Conservation (phyloP, 2,888 invertebrate species). For the Crossocerus cetratus region DNA sequence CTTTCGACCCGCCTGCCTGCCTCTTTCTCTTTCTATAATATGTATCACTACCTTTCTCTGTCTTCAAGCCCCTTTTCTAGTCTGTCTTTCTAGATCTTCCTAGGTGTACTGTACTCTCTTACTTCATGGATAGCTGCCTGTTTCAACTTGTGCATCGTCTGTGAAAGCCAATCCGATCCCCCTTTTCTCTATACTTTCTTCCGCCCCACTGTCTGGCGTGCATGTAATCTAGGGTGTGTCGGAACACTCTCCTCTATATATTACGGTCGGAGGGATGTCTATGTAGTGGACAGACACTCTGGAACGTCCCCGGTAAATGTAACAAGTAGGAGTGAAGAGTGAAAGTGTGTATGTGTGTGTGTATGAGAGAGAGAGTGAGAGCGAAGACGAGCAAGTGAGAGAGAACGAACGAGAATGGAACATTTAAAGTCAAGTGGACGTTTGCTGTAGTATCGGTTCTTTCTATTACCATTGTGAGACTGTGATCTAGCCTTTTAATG, state of each 20-base stretch:
- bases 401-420: slow-evolving; percentile 14
- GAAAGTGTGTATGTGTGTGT: too few species aligned
- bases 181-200: background rate
- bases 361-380: background rate
- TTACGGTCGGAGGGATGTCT: slow-evolving; percentile 18
- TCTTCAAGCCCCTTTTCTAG: slow-evolving; percentile 38
- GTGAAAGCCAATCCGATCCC: slow-evolving; percentile 23
- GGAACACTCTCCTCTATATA: slow-evolving; percentile 14
- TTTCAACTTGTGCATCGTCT: slow-evolving; percentile 57
- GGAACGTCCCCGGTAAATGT: slow-evolving; percentile 19
- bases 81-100: slow-evolving; percentile 53
- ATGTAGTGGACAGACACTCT: slow-evolving; percentile 24
- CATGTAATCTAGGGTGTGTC: slow-evolving; percentile 17
- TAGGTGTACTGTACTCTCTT: slow-evolving; percentile 64
- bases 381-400: background rate
- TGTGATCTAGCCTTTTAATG: slow-evolving; percentile 51
- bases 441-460: slow-evolving; percentile 47
- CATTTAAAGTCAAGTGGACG: slow-evolving; percentile 28
- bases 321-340: background rate
- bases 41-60: background rate
- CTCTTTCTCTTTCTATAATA: slow-evolving; percentile 5
- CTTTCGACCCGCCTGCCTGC: slow-evolving; percentile 52
- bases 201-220: slow-evolving; percentile 1
- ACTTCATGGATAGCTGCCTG: slow-evolving; percentile 58
- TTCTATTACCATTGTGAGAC: slow-evolving; percentile 26